Conservation (phyloP, 1,140 invertebrate genomes). For the Oncopodura yosiiana region DNA sequence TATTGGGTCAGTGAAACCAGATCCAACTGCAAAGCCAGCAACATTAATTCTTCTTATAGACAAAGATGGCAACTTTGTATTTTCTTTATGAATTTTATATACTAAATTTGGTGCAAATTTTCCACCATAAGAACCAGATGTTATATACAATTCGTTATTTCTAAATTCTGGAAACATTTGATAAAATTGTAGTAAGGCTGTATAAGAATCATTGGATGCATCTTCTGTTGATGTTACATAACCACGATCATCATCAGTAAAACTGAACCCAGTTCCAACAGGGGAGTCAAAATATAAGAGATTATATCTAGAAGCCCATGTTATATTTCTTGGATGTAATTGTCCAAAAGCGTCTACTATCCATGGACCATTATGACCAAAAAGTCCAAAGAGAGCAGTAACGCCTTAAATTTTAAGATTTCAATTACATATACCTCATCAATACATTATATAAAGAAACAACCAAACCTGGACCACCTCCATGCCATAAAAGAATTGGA, state of each 20-base stretch:
- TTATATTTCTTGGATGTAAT: constrained; percentile 52
- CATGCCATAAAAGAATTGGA: constrained; percentile 73
- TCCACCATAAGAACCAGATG: constrained; percentile 39
- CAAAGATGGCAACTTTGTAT: no score
- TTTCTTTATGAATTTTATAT: no score
- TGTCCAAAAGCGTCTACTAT: constrained; percentile 50
- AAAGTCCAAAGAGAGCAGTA: constrained; percentile 67
- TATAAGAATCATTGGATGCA: constrained; percentile 42
- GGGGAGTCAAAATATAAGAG: constrained; percentile 80
- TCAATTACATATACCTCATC: no score
- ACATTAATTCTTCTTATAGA: constrained; percentile 4
- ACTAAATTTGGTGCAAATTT: no score
- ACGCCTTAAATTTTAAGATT: no score
- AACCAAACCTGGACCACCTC: constrained; percentile 72
- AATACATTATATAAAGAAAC: no score
- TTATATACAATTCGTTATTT: constrained; percentile 40
- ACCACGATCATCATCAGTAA: constrained; percentile 35
- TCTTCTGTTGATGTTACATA: constrained; percentile 41
- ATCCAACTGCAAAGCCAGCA: constrained; percentile 18
- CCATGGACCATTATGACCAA: constrained; percentile 71
- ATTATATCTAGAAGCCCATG: constrained; percentile 64
- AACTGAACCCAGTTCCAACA: constrained; percentile 55
- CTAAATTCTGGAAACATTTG: constrained; percentile 39
- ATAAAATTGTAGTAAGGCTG: constrained; percentile 42
- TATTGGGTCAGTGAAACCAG: constrained; percentile 25